Evolutionary conservation across 2,797 vertebrate species (phyloP), one percentile per base, ranked within the genome.

Genomic region (Epinephelus awoara): DNA sequence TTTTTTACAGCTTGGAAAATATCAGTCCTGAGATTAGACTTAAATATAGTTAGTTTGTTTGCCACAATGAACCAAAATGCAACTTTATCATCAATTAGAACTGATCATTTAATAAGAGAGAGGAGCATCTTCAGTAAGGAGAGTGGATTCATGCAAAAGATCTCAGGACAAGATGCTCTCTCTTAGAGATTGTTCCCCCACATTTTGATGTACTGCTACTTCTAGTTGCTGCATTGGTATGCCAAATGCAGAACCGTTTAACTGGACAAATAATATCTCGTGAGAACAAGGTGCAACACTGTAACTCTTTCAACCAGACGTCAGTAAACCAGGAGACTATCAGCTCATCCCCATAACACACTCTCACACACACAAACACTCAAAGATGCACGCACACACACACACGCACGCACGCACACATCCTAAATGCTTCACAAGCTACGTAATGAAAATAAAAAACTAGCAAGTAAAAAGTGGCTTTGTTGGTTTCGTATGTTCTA

Each of bases 61-160:
- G 23, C 61, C 75, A 61, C 63, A 75, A 14, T 11, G 25, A 85
- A 81, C 29, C 10, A n/a, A 80, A 82, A 77, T 50, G 14, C 63
- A 55, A 56, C 40, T 40, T 47, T 40, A 18, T 42, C 29, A 12
- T 68, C 19, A 42, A 42, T 62, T 64, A 72, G 59, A 75, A 49
- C n/a, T 18, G 50, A 85, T 82, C 13, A 40, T 62, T 63, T 67
- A 18, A 77, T n/a, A 61, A 46, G 67, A 69, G 62, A 66, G 72
- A 83, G 66, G 56, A 59, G 46, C 73, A 72, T 84, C 74, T 57
- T 12, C 23, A 72, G 47, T 57, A 58, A 74, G 57, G 75, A 83
- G 50, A 58, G 76, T 55, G 42, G 75, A 67, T 77, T 83, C 88
- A 92, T 92, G 93, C 90, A 92, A 79, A 87, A 67, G 19, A 74